Evolutionary conservation across 1,140 invertebrate species (phyloP).

Genomic region (Sitobion miscanthi): DNA sequence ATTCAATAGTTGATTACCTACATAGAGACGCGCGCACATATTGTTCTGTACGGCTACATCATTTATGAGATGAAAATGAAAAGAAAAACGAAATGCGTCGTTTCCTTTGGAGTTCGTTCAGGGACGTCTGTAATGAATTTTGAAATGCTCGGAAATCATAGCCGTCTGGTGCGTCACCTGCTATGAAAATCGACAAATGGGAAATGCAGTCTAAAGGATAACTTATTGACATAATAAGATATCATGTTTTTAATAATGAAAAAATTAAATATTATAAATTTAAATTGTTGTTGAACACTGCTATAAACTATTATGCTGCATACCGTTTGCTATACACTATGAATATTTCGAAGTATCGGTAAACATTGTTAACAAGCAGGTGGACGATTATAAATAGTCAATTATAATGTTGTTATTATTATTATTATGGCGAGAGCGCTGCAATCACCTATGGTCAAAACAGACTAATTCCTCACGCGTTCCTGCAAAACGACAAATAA

Average conservation of each 20-base stretch:
- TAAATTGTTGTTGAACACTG: not conserved
- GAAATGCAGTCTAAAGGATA: not conserved
- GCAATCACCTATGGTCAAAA: not conserved
- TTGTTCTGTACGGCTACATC: not conserved
- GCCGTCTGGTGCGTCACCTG: not conserved
- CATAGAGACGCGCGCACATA: not conserved
- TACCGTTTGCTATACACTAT: not conserved
- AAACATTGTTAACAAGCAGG: not conserved
- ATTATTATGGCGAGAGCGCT: not conserved
- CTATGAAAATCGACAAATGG: not conserved
- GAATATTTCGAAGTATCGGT: not conserved
- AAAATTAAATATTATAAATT: not conserved
- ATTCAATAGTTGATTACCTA: conserved; percentile 22
- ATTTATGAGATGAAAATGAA: not conserved
- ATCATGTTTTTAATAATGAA: not conserved
- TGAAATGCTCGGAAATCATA: not conserved
- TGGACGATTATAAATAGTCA: not conserved
- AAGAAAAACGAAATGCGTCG: not conserved
- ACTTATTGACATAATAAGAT: not conserved
- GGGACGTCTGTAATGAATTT: not conserved
- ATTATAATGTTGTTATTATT: not conserved
- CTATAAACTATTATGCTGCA: not conserved
- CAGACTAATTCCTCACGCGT: not conserved
- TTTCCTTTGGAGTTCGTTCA: not conserved
- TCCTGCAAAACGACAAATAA: not conserved